phyloP scores from a whole-genome alignment of 2,888 invertebrate species.

The Caenorhabditis sp. region DNA sequence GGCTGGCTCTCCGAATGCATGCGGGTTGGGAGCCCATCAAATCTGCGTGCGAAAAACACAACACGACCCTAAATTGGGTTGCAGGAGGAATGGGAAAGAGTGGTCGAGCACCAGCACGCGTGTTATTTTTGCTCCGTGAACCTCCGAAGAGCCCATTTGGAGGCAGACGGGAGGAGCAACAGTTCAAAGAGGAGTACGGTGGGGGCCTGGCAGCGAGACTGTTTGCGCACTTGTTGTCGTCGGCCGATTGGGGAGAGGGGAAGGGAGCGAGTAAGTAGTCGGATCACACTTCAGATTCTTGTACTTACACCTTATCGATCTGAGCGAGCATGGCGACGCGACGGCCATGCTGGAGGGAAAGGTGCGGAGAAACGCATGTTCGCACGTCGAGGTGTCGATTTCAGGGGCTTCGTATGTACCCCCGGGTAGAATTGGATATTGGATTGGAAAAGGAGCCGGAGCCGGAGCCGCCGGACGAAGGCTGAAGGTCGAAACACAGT shows the following conservation, averaged over 20 bases:
- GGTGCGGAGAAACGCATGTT: slow-evolving; percentile 15
- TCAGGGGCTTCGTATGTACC: slow-evolving; percentile 17
- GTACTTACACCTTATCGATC: slow-evolving; percentile 22
- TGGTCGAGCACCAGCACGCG: slow-evolving; percentile 14
- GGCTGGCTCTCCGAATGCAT: no score
- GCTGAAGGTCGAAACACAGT: slow-evolving; percentile 15
- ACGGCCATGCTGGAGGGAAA: background rate
- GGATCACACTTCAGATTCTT: slow-evolving; percentile 52
- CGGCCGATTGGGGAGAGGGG: slow-evolving; percentile 9
- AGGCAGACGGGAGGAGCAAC: background rate
- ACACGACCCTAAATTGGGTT: slow-evolving; percentile 36
- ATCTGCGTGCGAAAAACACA: slow-evolving; percentile 50
- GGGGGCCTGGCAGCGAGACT: slow-evolving; percentile 4
- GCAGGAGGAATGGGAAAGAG: background rate
- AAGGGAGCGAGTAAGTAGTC: slow-evolving; percentile 6
- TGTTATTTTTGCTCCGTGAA: slow-evolving; percentile 28
- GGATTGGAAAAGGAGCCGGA: slow-evolving; percentile 13
- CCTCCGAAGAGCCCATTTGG: slow-evolving; percentile 11
- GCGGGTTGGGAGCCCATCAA: slow-evolving; percentile 25
- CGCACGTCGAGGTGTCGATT: slow-evolving; percentile 53
- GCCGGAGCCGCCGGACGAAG: no score
- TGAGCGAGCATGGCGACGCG: background rate
- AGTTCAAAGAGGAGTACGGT: background rate
- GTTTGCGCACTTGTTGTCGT: slow-evolving; percentile 47
- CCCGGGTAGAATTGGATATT: slow-evolving; percentile 44